These are phyloP conservation scores for Copsychus sechellarum DNA, from an alignment of 2,113 vertebrate genomes.

Conservation along the genomic window DNA sequence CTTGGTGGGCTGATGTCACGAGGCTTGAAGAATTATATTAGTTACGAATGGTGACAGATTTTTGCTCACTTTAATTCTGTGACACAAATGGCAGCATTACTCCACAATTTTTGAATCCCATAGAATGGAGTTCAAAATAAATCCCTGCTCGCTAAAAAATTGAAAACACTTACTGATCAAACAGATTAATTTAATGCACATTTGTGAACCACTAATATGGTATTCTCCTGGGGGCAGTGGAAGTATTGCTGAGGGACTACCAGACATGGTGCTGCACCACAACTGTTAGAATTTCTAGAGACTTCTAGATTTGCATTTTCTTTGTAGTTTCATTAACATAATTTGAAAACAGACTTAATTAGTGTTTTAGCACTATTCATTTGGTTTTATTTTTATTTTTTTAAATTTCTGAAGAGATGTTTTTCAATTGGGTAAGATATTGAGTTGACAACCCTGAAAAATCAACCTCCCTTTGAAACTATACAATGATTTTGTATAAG, in stretches of 20 bases:
- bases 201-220: constrained; percentile 60
- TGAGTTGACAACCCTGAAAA: constrained; percentile 11
- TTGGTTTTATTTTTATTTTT: constrained; percentile 31
- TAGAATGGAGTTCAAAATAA: background rate
- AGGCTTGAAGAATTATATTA: background rate
- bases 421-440: background rate
- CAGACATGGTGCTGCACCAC: constrained; percentile 45
- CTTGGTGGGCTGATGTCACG: constrained; percentile 13
- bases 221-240: constrained; percentile 6
- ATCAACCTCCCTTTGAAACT: background rate
- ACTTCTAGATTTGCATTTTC: constrained; percentile 68
- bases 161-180: constrained; percentile 66
- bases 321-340: constrained; percentile 73
- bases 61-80: constrained; percentile 13
- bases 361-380: constrained; percentile 48
- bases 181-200: constrained; percentile 63
- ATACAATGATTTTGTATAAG: background rate
- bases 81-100: background rate
- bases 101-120: constrained; percentile 3
- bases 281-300: constrained; percentile 63
- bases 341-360: constrained; percentile 69
- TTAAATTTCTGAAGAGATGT: background rate
- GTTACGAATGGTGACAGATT: background rate
- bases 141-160: background rate
- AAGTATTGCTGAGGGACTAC: constrained; percentile 51